phyloP scores from a whole-genome alignment of 2,113 vertebrate species.

The Gallinago media region DNA sequence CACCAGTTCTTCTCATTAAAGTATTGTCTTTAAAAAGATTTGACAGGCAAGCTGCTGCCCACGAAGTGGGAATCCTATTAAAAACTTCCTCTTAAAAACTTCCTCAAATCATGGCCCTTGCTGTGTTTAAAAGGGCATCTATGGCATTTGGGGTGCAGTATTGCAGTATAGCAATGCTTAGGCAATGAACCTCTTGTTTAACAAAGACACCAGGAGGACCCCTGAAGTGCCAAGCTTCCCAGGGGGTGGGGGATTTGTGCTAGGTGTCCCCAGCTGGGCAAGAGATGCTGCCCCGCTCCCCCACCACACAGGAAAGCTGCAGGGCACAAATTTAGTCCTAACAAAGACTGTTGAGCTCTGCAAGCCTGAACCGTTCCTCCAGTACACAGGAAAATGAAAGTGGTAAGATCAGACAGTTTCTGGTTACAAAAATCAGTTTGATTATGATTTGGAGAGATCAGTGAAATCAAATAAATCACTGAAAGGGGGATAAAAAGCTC shows the following conservation, averaged over 20 bases:
- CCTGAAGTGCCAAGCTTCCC: neutral
- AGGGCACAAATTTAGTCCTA: neutral
- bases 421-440: conserved; percentile 48
- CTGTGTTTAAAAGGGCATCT: neutral
- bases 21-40: neutral
- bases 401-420: neutral
- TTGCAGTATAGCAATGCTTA: neutral
- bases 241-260: too few relatives aligned
- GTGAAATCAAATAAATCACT: conserved; percentile 35
- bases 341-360: neutral
- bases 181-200: neutral
- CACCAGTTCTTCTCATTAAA: neutral
- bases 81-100: neutral
- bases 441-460: conserved; percentile 37
- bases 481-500: neutral
- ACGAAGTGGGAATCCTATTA: neutral
- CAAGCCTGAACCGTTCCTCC: neutral
- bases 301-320: rapidly evolving
- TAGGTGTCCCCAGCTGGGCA: too few relatives aligned
- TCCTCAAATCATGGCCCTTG: neutral
- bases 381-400: neutral
- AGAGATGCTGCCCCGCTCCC: rapidly evolving
- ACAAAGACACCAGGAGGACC: neutral
- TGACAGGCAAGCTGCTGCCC: neutral
- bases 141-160: neutral